phyloP scores from a whole-genome alignment of 2,888 invertebrate species.

The Caenorhabditis sp. region DNA sequence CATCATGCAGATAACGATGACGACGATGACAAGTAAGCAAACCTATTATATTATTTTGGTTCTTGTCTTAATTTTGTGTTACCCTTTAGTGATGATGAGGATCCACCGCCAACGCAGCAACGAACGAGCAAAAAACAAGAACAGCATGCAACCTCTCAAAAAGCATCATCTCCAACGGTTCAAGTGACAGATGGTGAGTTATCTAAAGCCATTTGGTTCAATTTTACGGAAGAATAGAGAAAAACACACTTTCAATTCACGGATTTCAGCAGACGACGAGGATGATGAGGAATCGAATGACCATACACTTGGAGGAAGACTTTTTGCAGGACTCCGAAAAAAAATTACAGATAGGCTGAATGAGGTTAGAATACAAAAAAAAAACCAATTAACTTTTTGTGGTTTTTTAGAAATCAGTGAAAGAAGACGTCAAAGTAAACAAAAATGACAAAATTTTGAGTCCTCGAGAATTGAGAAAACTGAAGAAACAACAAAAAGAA shows the following conservation, averaged over 20 bases:
- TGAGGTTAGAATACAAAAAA: conserved; percentile 25
- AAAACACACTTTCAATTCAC: not conserved
- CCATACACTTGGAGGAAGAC: conserved; percentile 62
- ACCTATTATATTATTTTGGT: conserved; percentile 21
- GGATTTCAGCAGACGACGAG: conserved; percentile 62
- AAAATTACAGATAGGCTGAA: conserved; percentile 67
- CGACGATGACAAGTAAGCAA: conserved; percentile 54
- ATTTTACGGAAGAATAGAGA: not conserved
- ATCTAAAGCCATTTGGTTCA: conserved; percentile 1
- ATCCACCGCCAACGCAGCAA: conserved; percentile 26
- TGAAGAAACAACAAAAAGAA: conserved; percentile 52
- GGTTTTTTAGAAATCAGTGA: conserved; percentile 44
- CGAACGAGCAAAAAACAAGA: conserved; percentile 45
- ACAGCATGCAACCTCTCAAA: conserved; percentile 45
- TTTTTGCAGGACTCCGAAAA: conserved; percentile 69
- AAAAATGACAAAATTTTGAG: conserved; percentile 44
- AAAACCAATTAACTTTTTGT: not conserved
- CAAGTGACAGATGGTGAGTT: conserved; percentile 56
- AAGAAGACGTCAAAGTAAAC: conserved; percentile 39
- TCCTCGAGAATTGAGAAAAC: conserved; percentile 44
- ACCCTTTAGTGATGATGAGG: conserved; percentile 49
- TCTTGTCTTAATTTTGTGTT: conserved; percentile 32
- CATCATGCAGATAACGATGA: conserved; percentile 26
- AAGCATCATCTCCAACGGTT: conserved; percentile 26
- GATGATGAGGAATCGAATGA: conserved; percentile 68